Evolutionary conservation across 2,888 invertebrate genomes (phyloP).

Genomic region (Dicyrtomina minuta): DNA sequence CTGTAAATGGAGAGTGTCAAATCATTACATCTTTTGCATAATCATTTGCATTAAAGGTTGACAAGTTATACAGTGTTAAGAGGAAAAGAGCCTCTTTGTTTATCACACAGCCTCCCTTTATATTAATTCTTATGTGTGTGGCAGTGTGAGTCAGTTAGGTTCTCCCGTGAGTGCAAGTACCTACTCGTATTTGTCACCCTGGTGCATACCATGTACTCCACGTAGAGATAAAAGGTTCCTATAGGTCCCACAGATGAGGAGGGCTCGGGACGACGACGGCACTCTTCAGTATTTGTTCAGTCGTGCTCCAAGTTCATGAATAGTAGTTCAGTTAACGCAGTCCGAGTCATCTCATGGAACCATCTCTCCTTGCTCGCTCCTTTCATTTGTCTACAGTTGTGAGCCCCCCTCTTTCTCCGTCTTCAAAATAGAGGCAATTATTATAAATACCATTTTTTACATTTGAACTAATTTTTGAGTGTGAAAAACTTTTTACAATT

Average conservation of each 20-base stretch:
- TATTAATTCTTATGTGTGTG: too few species aligned
- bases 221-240: conserved; percentile 17
- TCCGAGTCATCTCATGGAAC: neutral
- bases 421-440: too few species aligned
- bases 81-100: neutral
- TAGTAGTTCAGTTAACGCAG: too few species aligned
- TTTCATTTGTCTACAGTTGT: neutral
- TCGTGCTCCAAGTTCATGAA: neutral
- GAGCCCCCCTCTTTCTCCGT: too few species aligned
- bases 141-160: neutral
- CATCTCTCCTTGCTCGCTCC: neutral
- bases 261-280: neutral
- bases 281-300: neutral
- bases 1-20: conserved; percentile 2
- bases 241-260: neutral
- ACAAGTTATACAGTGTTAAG: conserved; percentile 17
- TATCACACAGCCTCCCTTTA: too few species aligned
- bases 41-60: conserved; percentile 21
- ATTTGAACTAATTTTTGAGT: too few species aligned
- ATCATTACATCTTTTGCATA: conserved; percentile 21
- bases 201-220: neutral
- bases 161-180: conserved; percentile 21
- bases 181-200: conserved; percentile 20
- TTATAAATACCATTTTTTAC: too few species aligned
- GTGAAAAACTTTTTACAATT: too few species aligned